Evolutionary conservation across 1,140 invertebrate species (phyloP).

Genomic region (Aphis craccivora): DNA sequence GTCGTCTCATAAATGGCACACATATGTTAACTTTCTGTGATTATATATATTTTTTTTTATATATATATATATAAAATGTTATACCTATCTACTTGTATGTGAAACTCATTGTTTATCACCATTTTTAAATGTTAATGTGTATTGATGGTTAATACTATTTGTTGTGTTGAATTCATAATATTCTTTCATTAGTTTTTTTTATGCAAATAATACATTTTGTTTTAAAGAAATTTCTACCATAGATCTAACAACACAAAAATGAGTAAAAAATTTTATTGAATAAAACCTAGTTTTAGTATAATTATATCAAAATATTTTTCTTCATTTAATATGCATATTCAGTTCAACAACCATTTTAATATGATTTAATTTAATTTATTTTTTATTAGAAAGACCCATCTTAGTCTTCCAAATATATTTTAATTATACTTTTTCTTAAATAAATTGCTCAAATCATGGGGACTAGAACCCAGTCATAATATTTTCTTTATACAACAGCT

Average conservation of each 20-base stretch:
- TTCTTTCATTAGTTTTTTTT: constrained; percentile 4
- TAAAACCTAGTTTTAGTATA: neutral
- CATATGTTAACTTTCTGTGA: constrained; percentile 48
- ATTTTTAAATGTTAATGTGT: constrained; percentile 37
- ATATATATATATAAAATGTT: constrained; percentile 34
- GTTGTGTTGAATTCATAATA: constrained; percentile 25
- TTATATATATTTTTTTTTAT: constrained; percentile 35
- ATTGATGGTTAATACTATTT: constrained; percentile 42
- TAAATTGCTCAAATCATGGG: constrained; percentile 22
- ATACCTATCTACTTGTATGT: constrained; percentile 34
- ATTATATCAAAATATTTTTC: neutral
- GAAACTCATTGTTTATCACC: constrained; percentile 28
- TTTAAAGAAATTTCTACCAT: neutral
- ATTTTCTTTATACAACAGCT: neutral
- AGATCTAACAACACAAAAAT: neutral
- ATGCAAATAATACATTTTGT: neutral
- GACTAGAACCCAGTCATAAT: neutral
- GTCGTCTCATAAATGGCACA: constrained; percentile 35
- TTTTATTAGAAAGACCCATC: neutral
- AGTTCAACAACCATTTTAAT: neutral
- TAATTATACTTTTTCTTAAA: neutral
- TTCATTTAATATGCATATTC: neutral
- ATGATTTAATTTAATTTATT: neutral
- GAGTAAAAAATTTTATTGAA: neutral
- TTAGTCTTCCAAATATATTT: constrained; percentile 36